Percentiles rank a stretch among this genome's conserved stretches.
Evolutionary conservation across 2,113 vertebrate species (phyloP).

Genomic region (Casuarius casuarius): DNA sequence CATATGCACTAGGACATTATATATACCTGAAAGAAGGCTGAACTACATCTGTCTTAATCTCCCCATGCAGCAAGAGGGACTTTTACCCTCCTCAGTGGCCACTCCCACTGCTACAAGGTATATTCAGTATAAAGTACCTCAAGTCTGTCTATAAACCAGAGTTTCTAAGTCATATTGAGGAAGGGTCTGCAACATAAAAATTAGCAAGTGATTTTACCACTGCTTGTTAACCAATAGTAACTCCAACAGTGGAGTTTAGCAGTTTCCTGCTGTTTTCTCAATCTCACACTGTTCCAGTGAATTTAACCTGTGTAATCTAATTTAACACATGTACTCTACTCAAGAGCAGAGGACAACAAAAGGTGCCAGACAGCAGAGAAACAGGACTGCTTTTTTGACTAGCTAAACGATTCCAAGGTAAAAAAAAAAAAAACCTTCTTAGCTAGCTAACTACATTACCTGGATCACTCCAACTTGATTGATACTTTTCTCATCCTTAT

Average conservation of each 20-base stretch:
- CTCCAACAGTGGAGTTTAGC: neutral
- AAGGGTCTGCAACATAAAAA: neutral
- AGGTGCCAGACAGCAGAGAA: conserved; percentile 8
- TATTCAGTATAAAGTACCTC: neutral
- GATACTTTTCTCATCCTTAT: neutral
- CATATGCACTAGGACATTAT: neutral
- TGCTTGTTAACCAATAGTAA: neutral
- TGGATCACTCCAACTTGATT: neutral
- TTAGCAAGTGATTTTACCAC: neutral
- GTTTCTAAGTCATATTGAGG: neutral
- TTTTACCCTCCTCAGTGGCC: neutral
- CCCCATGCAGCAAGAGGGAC: neutral
- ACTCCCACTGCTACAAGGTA: neutral
- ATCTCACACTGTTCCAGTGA: neutral
- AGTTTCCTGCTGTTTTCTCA: neutral
- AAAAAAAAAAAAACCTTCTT: conserved; percentile 16
- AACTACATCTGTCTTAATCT: neutral
- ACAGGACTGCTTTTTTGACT: neutral
- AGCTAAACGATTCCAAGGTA: neutral
- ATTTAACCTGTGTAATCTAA: neutral
- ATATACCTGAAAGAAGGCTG: neutral
- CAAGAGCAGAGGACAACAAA: neutral
- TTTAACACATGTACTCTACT: neutral
- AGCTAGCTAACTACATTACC: neutral
- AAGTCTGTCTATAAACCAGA: neutral